Conservation (phyloP, 2,888 invertebrate species). For the Melieria picta region DNA sequence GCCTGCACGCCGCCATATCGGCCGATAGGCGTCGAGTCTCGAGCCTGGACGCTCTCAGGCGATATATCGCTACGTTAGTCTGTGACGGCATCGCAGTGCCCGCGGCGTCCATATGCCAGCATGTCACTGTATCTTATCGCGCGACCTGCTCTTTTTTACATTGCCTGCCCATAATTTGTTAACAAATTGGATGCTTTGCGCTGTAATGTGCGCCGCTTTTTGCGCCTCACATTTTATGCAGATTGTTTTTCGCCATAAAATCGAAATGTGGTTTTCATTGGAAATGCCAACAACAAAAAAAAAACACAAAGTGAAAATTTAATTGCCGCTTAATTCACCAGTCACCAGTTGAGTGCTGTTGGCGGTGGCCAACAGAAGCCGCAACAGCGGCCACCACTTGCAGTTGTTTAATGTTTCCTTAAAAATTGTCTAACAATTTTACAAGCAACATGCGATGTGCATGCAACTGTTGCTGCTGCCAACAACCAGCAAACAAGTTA, state of each 20-base stretch:
- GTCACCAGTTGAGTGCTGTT: background rate
- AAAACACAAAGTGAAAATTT: conserved; percentile 29
- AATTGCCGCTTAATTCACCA: conserved; percentile 27
- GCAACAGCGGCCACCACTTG: no score
- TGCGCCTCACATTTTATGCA: no score
- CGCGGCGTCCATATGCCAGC: background rate
- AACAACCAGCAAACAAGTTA: conserved; percentile 1
- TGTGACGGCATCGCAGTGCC: background rate
- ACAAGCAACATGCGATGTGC: conserved; percentile 29
- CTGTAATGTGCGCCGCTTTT: conserved; percentile 8
- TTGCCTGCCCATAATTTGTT: conserved; percentile 28
- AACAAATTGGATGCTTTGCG: conserved; percentile 26
- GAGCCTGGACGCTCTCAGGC: background rate
- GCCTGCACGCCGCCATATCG: background rate
- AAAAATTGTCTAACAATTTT: conserved; percentile 26
- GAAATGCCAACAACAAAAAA: conserved; percentile 17
- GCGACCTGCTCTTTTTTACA: background rate
- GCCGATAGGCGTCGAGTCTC: background rate
- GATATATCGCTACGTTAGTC: background rate
- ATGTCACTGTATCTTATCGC: background rate
- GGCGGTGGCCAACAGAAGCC: no score
- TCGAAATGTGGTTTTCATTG: conserved; percentile 2
- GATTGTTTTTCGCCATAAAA: background rate
- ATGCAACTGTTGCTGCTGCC: conserved; percentile 15
- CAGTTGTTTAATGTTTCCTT: conserved; percentile 5